Base-by-base conservation (phyloP, 2,797 vertebrate species). In the Intellagama lesueurii region DNA sequence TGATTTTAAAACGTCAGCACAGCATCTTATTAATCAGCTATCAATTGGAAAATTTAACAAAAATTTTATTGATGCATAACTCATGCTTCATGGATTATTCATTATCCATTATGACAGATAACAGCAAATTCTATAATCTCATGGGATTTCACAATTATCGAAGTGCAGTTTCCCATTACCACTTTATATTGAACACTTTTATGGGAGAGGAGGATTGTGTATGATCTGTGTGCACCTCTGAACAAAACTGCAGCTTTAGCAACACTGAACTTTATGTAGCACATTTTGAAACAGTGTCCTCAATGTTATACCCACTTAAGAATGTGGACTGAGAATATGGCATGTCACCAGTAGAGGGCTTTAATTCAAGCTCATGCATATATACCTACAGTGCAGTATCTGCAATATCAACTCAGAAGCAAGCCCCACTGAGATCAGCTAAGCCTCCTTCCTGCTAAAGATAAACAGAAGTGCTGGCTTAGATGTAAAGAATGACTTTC, bases 91-190 rank as follows among this genome's bases (percentile, higher is more conserved):
- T 93, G 78, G 90, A 92, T 95, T 89, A 91, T 35, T 22, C 89
- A 94, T 92, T 91, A 92, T 91, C 49, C 72, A 94, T 64, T 88
- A 95, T 90, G 75, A 66, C 83, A 93, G 26, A 90, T 89, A 95
- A 90, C 81, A 30, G 85, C 75, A 92, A 86, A 93, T 77, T 64
- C 26, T 90, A 83, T 79, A 73, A 78, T 94, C 85, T 88, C 91
- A 82, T 86, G 49, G 49, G 83, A 93, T 94, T 92, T 93, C 86
- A n/a, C 35, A 88, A 87, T 87, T 94, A 88, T 87, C 2, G 60
- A 94, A 90, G 26, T 72, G 90, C 64, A 24, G 40, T 68, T 86
- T 84, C 69, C 80, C 81, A 85, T 84, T 80, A 82, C 49, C 89
- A 82, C 24, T 85, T 70, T 28, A 90, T 90, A 93, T 82, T 70